These are phyloP conservation scores for Platyscapa corneri DNA, from an alignment of 1,140 invertebrate species.

Conservation along the genomic window DNA sequence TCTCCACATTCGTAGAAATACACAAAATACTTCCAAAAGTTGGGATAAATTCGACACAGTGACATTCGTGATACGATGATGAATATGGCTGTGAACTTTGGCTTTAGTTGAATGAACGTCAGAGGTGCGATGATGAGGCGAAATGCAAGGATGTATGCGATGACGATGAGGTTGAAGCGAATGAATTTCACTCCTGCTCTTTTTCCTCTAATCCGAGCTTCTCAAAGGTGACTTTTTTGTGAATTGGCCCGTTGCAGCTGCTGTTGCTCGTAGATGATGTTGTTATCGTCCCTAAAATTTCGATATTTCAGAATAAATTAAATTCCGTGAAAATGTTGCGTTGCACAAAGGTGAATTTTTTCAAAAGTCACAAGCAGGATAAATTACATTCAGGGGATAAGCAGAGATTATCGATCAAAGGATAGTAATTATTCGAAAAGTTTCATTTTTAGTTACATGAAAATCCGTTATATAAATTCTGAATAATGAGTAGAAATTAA, in stretches of 20 bases:
- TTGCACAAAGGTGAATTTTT: not conserved
- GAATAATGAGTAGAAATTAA: too few species aligned
- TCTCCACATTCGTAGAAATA: not conserved
- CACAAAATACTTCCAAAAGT: not conserved
- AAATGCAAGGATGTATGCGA: constrained; percentile 48
- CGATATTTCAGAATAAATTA: constrained; percentile 23
- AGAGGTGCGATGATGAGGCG: not conserved
- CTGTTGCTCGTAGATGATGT: constrained; percentile 50
- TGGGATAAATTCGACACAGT: not conserved
- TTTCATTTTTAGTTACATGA: too few species aligned
- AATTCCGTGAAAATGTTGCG: not conserved
- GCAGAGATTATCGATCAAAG: too few species aligned
- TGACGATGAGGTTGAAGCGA: constrained; percentile 55
- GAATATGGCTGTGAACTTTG: constrained; percentile 37
- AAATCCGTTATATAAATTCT: too few species aligned
- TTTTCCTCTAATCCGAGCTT: constrained; percentile 45
- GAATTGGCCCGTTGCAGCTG: constrained; percentile 54
- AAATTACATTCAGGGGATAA: not conserved
- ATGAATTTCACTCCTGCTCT: constrained; percentile 38
- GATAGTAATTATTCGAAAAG: too few species aligned
- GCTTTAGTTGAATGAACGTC: constrained; percentile 30
- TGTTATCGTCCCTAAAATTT: constrained; percentile 63
- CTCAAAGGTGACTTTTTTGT: constrained; percentile 67
- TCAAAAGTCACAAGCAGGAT: not conserved
- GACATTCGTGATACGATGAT: not conserved